phyloP scores from a whole-genome alignment of 2,888 invertebrate genomes.

The Conops quadrifasciatus region DNA sequence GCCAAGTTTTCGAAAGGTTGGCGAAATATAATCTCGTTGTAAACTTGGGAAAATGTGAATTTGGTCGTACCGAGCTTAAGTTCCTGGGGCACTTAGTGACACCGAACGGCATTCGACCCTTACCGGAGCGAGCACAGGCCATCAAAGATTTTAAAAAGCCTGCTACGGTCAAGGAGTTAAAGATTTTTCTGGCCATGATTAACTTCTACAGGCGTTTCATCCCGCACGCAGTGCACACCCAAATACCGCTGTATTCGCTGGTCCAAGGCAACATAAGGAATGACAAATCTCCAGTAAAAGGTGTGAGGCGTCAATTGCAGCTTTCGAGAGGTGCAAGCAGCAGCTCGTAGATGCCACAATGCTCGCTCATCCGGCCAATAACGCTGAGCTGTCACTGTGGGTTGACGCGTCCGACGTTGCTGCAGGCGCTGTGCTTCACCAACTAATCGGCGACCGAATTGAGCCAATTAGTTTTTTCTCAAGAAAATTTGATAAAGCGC shows the following conservation, averaged over 20 bases:
- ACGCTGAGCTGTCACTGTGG: constrained; percentile 23
- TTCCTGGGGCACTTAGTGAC: neutral
- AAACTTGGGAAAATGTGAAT: neutral
- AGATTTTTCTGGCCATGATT: neutral
- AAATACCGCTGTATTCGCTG: neutral
- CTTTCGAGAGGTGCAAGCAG: too few relatives aligned
- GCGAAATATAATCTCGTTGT: too few relatives aligned
- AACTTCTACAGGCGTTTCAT: neutral
- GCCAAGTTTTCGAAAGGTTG: too few relatives aligned
- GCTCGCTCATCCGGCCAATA: constrained; percentile 20
- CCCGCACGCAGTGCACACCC: neutral
- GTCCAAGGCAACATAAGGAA: neutral
- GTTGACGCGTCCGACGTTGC: constrained; percentile 36
- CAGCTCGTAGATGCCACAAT: constrained; percentile 36
- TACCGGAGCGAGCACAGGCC: neutral
- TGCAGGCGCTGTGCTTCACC: constrained; percentile 38
- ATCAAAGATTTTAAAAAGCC: neutral
- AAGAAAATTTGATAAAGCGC: constrained; percentile 5
- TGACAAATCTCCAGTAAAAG: neutral
- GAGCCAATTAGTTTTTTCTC: constrained; percentile 50
- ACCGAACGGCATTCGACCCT: neutral
- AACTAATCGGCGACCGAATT: constrained; percentile 38
- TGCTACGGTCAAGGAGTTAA: neutral
- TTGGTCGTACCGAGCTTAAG: neutral
- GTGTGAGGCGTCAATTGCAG: constrained; percentile 32